Conservation (phyloP, 2,797 vertebrate species). For the Aldrovandia affinis region DNA sequence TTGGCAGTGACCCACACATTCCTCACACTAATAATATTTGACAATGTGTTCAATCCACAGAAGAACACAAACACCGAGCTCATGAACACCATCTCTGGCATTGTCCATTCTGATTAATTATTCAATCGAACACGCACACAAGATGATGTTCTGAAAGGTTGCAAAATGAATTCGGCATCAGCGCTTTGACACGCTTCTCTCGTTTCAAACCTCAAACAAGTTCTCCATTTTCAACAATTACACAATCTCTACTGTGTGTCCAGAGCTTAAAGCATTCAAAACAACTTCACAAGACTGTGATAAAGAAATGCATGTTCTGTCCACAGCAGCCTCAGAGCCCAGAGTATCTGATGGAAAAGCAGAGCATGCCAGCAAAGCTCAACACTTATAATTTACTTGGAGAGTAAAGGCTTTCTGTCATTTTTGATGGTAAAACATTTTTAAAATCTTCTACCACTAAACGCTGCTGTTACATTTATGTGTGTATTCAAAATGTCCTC, state of each 20-base stretch:
- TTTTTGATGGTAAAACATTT: background rate
- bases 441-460: background rate
- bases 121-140: background rate
- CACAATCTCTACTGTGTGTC: no score
- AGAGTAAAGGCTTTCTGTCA: background rate
- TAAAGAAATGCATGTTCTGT: background rate
- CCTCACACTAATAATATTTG: no score
- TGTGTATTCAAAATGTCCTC: background rate
- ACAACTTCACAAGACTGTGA: background rate
- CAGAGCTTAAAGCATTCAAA: background rate
- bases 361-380: background rate
- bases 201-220: background rate
- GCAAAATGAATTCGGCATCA: background rate
- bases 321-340: background rate
- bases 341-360: background rate
- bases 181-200: background rate
- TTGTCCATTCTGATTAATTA: constrained; percentile 1
- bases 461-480: background rate
- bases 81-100: background rate
- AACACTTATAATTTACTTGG: background rate
- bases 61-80: no score
- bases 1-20: no score
- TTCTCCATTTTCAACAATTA: background rate
- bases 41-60: no score
- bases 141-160: constrained; percentile 2